Conservation (phyloP, 2,888 invertebrate species). For the Drosophila meridionalis region DNA sequence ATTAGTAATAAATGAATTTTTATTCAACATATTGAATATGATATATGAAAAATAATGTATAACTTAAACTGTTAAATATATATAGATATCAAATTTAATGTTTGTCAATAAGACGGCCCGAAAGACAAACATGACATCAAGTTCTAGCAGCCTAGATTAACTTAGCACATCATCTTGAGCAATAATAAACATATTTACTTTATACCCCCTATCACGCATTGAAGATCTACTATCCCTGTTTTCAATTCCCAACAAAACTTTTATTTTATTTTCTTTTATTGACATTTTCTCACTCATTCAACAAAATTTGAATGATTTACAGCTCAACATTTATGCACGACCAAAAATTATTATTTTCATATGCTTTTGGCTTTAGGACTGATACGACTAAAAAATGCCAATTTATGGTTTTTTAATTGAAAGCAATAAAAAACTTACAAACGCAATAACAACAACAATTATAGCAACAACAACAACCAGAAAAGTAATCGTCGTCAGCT, state of each 20-base stretch:
- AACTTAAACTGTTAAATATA: too few relatives aligned
- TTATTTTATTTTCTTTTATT: neutral
- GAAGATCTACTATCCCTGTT: too few relatives aligned
- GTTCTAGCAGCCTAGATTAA: too few relatives aligned
- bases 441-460: slow-evolving; percentile 23
- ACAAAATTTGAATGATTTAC: slow-evolving; percentile 35
- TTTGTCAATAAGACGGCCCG: too few relatives aligned
- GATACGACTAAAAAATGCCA: slow-evolving; percentile 51
- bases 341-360: slow-evolving; percentile 32
- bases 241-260: neutral
- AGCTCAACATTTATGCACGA: slow-evolving; percentile 25
- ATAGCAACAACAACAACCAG: slow-evolving; percentile 8
- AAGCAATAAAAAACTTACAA: slow-evolving; percentile 63
- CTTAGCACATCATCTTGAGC: too few relatives aligned
- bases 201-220: too few relatives aligned
- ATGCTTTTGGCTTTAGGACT: slow-evolving; percentile 30
- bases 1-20: too few relatives aligned
- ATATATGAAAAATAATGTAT: too few relatives aligned
- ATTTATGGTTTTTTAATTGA: slow-evolving; percentile 78
- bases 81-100: too few relatives aligned
- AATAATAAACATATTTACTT: too few relatives aligned
- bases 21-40: too few relatives aligned
- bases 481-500: slow-evolving; percentile 19
- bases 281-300: slow-evolving; percentile 6
- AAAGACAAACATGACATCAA: too few relatives aligned